Conservation (phyloP, 2,888 invertebrate genomes). For the Dryococelus australis region DNA sequence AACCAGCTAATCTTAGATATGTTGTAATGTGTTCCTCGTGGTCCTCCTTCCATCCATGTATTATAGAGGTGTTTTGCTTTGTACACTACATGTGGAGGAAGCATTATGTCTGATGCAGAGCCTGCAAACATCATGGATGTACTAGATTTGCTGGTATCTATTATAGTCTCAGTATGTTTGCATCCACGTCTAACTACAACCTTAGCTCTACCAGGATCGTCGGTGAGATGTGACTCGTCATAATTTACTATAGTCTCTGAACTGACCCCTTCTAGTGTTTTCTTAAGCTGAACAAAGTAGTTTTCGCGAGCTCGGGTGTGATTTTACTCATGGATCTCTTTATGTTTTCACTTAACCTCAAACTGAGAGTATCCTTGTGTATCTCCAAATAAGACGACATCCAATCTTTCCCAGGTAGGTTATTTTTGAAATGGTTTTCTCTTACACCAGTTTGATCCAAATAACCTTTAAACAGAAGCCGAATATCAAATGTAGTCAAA, state of each 20-base stretch:
- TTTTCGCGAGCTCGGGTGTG: not conserved
- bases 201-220: no score
- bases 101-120: constrained; percentile 48
- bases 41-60: constrained; percentile 56
- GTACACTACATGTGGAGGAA: constrained; percentile 57
- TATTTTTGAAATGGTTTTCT: not conserved
- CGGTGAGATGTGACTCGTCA: no score
- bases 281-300: no score
- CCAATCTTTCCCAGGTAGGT: constrained; percentile 2
- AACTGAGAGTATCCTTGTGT: not conserved
- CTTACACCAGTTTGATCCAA: not conserved
- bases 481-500: not conserved
- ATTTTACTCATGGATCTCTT: not conserved
- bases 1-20: constrained; percentile 50
- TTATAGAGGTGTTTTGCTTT: constrained; percentile 55
- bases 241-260: no score
- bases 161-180: no score
- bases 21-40: constrained; percentile 54
- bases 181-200: no score
- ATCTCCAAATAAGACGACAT: not conserved
- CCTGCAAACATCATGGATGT: no score
- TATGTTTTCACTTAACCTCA: not conserved
- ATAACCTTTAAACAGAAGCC: not conserved
- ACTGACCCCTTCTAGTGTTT: no score
- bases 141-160: no score